Conservation (phyloP, 2,797 vertebrate genomes). For the Australoheros facetus region DNA sequence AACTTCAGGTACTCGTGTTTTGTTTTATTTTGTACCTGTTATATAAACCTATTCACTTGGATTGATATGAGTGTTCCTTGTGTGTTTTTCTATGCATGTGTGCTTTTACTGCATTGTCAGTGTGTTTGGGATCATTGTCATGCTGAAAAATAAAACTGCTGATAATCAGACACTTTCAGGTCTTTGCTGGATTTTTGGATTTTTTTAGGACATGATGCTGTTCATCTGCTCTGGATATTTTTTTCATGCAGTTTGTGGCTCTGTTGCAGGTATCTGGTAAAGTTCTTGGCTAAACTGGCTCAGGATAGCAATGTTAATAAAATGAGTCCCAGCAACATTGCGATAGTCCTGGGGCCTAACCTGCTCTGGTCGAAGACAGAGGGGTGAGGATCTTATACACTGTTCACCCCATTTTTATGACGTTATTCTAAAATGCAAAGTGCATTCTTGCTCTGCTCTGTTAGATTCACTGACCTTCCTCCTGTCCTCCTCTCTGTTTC, state of each 20-base stretch:
- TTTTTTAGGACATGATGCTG: no score
- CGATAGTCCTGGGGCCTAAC: constrained; percentile 96
- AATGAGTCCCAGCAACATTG: constrained; percentile 96
- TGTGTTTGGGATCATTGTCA: background rate
- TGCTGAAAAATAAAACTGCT: background rate
- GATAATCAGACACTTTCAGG: background rate
- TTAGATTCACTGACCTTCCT: background rate
- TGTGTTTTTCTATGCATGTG: background rate
- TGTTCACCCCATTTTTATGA: background rate
- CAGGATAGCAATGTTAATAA: constrained; percentile 95
- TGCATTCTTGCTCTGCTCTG: background rate
- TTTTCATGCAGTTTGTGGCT: background rate
- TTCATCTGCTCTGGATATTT: no score
- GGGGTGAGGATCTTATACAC: constrained; percentile 82
- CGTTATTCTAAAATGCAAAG: background rate
- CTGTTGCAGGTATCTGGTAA: constrained; percentile 92
- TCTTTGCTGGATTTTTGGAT: background rate
- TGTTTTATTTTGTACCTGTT: background rate
- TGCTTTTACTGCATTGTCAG: background rate
- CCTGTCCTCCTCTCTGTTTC: background rate
- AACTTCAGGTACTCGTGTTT: constrained; percentile 80
- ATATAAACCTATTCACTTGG: no score
- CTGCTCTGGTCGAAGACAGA: constrained; percentile 94
- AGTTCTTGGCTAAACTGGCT: constrained; percentile 93
- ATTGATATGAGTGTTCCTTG: no score